These are phyloP conservation scores for Eumeta japonica DNA, from an alignment of 1,140 invertebrate genomes.

Conservation along the genomic window DNA sequence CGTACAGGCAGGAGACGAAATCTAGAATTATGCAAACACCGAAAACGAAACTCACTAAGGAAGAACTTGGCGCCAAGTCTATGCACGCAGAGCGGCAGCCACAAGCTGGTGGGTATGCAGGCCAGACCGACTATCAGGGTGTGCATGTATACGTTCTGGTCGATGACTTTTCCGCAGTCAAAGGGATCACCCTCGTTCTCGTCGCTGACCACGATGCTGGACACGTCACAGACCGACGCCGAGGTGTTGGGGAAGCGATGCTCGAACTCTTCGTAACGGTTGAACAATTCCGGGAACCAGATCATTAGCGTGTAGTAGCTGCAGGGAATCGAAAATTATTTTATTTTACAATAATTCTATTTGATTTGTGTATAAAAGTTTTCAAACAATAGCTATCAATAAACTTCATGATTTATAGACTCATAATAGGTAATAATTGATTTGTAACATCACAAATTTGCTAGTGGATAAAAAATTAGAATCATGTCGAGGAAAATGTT, in stretches of 20 bases:
- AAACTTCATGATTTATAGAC: no score
- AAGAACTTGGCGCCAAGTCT: conserved; percentile 73
- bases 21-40: no score
- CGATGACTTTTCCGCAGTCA: conserved; percentile 60
- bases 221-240: conserved; percentile 72
- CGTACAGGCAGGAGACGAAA: no score
- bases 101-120: conserved; percentile 72
- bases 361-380: background rate
- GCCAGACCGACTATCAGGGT: conserved; percentile 72
- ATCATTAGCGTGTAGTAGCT: conserved; percentile 83
- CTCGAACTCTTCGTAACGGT: conserved; percentile 72
- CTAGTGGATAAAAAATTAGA: no score
- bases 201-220: conserved; percentile 52
- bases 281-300: conserved; percentile 81
- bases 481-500: no score
- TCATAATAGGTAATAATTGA: no score
- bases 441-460: no score
- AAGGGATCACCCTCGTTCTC: conserved; percentile 45
- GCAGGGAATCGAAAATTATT: conserved; percentile 8
- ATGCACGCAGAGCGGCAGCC: conserved; percentile 70
- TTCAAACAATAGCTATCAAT: background rate
- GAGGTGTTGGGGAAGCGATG: conserved; percentile 60
- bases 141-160: conserved; percentile 67
- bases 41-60: conserved; percentile 64
- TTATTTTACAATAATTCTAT: background rate